Conservation (phyloP, 2,113 vertebrate species). For the Pitta sordida region DNA sequence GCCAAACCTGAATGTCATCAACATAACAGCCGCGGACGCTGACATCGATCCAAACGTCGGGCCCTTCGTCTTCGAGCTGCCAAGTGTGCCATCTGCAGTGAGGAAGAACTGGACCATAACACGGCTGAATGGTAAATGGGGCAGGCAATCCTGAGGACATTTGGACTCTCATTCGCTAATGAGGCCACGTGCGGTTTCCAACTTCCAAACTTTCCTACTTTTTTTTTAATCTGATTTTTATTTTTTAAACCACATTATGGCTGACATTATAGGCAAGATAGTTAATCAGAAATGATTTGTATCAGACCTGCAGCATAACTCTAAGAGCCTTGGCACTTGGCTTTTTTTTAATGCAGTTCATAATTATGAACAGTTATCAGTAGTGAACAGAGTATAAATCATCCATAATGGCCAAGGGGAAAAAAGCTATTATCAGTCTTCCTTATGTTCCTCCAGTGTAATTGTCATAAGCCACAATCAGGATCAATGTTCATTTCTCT, state of each 20-base stretch:
- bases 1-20: slow-evolving; percentile 83
- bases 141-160: neutral
- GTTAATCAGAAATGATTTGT: slow-evolving; percentile 67
- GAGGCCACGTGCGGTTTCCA: neutral
- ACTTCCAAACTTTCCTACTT: slow-evolving; percentile 10
- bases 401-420: slow-evolving; percentile 67
- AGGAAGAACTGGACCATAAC: slow-evolving; percentile 95
- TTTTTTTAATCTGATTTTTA: slow-evolving; percentile 8
- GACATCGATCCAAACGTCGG: slow-evolving; percentile 91
- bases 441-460: slow-evolving; percentile 73
- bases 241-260: slow-evolving; percentile 26
- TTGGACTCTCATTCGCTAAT: neutral
- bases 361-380: slow-evolving; percentile 70
- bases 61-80: slow-evolving; percentile 95
- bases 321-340: slow-evolving; percentile 55
- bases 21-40: slow-evolving; percentile 90
- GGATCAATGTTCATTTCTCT: slow-evolving; percentile 72
- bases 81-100: slow-evolving; percentile 79
- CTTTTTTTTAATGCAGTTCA: slow-evolving; percentile 67
- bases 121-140: slow-evolving; percentile 87
- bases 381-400: slow-evolving; percentile 67
- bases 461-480: slow-evolving; percentile 70
- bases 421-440: slow-evolving; percentile 73
- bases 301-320: slow-evolving; percentile 60
- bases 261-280: slow-evolving; percentile 45